A percentile compares a stretch with the other conserved stretches of the same genome.
These are phyloP conservation scores for Pseudococcus jackbeardsleyi DNA, from an alignment of 2,888 invertebrate genomes.

Conservation along the genomic window DNA sequence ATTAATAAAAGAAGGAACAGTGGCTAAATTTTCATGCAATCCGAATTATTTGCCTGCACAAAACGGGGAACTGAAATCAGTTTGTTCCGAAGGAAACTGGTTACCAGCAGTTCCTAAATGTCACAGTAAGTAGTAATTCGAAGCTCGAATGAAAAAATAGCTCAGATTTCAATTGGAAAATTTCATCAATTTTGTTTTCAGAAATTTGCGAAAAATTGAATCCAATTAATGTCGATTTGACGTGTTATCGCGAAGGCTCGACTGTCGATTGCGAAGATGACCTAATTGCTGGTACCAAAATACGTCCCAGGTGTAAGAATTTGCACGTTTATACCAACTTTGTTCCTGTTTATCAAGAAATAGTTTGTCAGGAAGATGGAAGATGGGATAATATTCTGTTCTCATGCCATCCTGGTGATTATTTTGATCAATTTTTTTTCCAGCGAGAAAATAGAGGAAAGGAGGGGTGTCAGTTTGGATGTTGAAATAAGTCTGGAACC, in stretches of 20 bases:
- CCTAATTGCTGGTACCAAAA: constrained; percentile 4
- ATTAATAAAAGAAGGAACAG: neutral
- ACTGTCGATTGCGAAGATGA: constrained; percentile 30
- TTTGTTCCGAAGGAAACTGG: neutral
- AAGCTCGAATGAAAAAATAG: neutral
- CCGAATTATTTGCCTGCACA: neutral
- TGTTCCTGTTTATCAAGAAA: constrained; percentile 24
- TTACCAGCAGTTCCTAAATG: neutral
- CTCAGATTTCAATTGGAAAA: neutral
- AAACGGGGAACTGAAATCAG: neutral
- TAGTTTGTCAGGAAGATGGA: constrained; percentile 59
- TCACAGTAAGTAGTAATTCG: neutral
- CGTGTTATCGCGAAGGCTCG: neutral
- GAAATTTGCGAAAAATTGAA: constrained; percentile 47
- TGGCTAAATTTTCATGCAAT: neutral
- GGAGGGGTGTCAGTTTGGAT: too few species aligned
- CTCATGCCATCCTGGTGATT: constrained; percentile 56
- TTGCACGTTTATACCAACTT: neutral
- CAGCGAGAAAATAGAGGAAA: too few species aligned
- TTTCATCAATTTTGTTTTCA: constrained; percentile 24
- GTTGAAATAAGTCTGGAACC: too few species aligned
- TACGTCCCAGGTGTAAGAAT: constrained; percentile 48
- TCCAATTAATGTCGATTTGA: constrained; percentile 35
- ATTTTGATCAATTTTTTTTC: neutral
- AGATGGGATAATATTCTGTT: constrained; percentile 56